Evolutionary conservation across 2,113 vertebrate genomes (phyloP).

Genomic region (Nestor notabilis): DNA sequence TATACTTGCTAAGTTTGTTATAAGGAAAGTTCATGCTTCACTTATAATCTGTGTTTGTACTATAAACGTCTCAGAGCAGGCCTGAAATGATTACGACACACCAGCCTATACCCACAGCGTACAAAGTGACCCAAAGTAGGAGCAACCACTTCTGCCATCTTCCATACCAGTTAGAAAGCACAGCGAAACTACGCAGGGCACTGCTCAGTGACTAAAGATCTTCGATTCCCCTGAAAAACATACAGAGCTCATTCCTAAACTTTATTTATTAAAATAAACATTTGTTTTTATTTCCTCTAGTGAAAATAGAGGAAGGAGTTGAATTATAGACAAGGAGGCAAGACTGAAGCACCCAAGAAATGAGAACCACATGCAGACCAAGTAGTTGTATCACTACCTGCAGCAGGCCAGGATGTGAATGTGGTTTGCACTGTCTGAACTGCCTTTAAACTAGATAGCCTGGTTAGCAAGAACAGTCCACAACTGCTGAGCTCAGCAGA

Average conservation of each 20-base stretch:
- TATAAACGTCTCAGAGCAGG: neutral
- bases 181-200: neutral
- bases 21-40: neutral
- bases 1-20: neutral
- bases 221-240: neutral
- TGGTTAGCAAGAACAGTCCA: rapidly evolving
- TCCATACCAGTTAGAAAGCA: neutral
- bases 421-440: neutral
- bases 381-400: neutral
- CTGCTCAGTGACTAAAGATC: neutral
- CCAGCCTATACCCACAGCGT: rapidly evolving
- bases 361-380: neutral
- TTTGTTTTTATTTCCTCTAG: neutral
- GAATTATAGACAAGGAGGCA: neutral
- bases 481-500: neutral
- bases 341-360: neutral
- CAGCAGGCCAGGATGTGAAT: neutral
- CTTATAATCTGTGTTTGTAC: neutral
- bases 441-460: neutral
- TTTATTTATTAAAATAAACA: neutral
- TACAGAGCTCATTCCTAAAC: neutral
- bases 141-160: neutral
- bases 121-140: neutral
- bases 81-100: neutral
- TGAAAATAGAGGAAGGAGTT: neutral